Conservation (phyloP, 1,140 invertebrate species). For the Orchestia grillus region DNA sequence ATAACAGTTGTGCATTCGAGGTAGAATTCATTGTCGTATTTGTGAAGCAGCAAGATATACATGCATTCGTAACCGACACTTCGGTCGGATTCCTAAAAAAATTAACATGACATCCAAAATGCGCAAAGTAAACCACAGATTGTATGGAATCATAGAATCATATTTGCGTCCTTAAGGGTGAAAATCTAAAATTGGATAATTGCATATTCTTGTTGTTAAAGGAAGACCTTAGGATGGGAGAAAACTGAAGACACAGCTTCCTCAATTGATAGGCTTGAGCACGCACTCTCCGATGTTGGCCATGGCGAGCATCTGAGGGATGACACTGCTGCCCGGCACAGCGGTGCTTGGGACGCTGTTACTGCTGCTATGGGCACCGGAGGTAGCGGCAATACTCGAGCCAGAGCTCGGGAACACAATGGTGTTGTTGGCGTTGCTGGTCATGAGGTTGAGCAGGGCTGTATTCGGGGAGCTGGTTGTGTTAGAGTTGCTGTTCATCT, state of each 20-base stretch:
- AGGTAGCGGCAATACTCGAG: slow-evolving; percentile 59
- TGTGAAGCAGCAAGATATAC: background rate
- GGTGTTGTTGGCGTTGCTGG: slow-evolving; percentile 58
- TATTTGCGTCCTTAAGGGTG: background rate
- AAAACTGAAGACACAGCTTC: background rate
- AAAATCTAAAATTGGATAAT: background rate
- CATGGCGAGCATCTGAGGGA: slow-evolving; percentile 67
- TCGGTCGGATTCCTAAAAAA: background rate
- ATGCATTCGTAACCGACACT: background rate
- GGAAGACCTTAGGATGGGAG: background rate
- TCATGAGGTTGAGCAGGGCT: slow-evolving; percentile 33
- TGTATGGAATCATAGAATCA: background rate
- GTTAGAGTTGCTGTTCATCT: background rate
- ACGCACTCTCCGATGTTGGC: slow-evolving; percentile 67
- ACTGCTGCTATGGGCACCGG: slow-evolving; percentile 8
- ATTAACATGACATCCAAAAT: background rate
- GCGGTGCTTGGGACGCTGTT: slow-evolving; percentile 56
- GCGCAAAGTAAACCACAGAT: background rate
- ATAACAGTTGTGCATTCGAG: background rate
- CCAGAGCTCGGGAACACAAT: slow-evolving; percentile 34
- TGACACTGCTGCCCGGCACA: slow-evolving; percentile 57
- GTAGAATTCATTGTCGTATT: background rate
- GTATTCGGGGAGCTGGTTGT: slow-evolving; percentile 38
- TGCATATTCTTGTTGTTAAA: background rate
- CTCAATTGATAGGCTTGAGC: slow-evolving; percentile 67